Evolutionary conservation across 1,140 invertebrate genomes (phyloP).

Genomic region (Atopsyche davidsoni): DNA sequence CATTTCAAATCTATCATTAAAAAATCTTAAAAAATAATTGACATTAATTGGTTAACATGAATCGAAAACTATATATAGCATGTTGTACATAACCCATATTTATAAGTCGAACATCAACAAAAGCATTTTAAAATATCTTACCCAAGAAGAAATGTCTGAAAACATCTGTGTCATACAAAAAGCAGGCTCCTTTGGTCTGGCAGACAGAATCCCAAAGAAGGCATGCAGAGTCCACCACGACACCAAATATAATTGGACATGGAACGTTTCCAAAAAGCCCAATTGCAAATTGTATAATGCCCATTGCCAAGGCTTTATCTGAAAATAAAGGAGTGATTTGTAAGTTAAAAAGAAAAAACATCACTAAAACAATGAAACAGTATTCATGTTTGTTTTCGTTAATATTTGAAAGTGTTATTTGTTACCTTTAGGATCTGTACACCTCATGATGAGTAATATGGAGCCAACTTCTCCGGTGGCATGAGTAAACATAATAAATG

Average conservation of each 20-base stretch:
- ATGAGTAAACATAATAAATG: constrained; percentile 83
- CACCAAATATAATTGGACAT: constrained; percentile 87
- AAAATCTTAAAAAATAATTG: too few species aligned
- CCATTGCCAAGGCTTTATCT: constrained; percentile 91
- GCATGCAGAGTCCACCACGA: constrained; percentile 86
- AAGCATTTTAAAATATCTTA: too few species aligned
- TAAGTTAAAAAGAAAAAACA: too few species aligned
- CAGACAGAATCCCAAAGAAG: constrained; percentile 80
- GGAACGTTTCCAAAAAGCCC: constrained; percentile 90
- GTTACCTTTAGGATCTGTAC: constrained; percentile 76
- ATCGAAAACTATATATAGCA: too few species aligned
- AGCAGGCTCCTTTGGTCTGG: constrained; percentile 73
- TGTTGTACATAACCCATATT: too few species aligned
- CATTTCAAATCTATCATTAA: too few species aligned
- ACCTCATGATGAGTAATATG: constrained; percentile 83
- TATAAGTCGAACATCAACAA: too few species aligned
- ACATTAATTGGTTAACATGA: too few species aligned
- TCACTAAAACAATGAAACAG: too few species aligned
- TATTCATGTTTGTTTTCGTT: too few species aligned
- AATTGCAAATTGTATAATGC: constrained; percentile 88
- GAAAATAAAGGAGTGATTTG: too few species aligned
- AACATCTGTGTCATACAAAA: constrained; percentile 75
- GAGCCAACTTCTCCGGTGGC: constrained; percentile 88
- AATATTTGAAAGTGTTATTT: too few species aligned
- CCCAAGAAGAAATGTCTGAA: constrained; percentile 84